Evolutionary conservation across 2,888 invertebrate genomes (phyloP).

Genomic region (Argynnis bischoffii): DNA sequence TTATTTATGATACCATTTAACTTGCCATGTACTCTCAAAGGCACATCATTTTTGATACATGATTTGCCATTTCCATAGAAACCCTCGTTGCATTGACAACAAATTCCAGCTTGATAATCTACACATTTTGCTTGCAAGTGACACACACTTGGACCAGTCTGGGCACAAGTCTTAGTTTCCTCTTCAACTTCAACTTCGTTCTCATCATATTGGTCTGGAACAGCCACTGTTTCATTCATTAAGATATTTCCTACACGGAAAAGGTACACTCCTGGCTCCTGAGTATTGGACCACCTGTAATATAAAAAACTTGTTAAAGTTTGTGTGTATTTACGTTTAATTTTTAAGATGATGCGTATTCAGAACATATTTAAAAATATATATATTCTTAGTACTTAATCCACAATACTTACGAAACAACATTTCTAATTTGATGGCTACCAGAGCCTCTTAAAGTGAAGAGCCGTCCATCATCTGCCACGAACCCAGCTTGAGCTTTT

Average conservation of each 20-base stretch:
- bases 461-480: slow-evolving; percentile 90
- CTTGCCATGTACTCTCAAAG: slow-evolving; percentile 94
- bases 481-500: slow-evolving; percentile 96
- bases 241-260: slow-evolving; percentile 90
- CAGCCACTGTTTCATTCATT: slow-evolving; percentile 83
- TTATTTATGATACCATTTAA: slow-evolving; percentile 93
- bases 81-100: slow-evolving; percentile 92
- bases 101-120: slow-evolving; percentile 92
- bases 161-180: slow-evolving; percentile 81
- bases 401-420: slow-evolving; percentile 84
- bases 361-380: not conserved
- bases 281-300: slow-evolving; percentile 92
- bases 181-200: slow-evolving; percentile 69
- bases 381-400: not conserved
- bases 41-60: slow-evolving; percentile 92
- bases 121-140: slow-evolving; percentile 91
- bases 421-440: slow-evolving; percentile 91
- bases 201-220: slow-evolving; percentile 84
- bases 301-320: not conserved
- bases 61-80: slow-evolving; percentile 96
- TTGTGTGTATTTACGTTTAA: no score
- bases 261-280: slow-evolving; percentile 92
- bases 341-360: no score
- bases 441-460: slow-evolving; percentile 93
- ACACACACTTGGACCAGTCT: slow-evolving; percentile 87